A percentile compares a stretch with the other conserved stretches of the same genome.
phyloP scores from a whole-genome alignment of 2,113 vertebrate species.

The Epinephelus cyanopodus region DNA sequence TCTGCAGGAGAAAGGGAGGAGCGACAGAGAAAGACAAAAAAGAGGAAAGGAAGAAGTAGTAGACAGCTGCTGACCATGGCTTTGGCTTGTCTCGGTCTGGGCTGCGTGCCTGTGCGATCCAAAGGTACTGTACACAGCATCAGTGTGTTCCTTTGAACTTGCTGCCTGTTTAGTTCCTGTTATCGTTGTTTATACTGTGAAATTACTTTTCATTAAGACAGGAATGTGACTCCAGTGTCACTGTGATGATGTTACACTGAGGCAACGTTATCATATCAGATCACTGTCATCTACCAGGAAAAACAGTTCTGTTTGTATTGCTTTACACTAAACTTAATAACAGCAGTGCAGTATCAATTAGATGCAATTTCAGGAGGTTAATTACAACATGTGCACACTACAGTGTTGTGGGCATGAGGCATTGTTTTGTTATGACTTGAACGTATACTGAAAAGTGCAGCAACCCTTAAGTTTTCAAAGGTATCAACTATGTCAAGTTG shows the following conservation, averaged over 20 bases:
- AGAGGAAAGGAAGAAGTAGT: constrained; percentile 19
- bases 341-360: background rate
- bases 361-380: background rate
- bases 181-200: background rate
- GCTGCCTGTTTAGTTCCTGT: background rate
- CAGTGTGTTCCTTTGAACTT: constrained; percentile 4
- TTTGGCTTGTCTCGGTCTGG: constrained; percentile 75
- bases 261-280: background rate
- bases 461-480: background rate
- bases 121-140: constrained; percentile 67
- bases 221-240: background rate
- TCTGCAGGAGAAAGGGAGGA: constrained; percentile 33
- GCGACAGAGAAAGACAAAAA: constrained; percentile 20
- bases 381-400: background rate
- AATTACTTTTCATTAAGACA: constrained; percentile 6
- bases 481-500: background rate
- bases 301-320: background rate
- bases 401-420: background rate
- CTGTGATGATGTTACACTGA: background rate
- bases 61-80: constrained; percentile 66
- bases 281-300: background rate
- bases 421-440: background rate
- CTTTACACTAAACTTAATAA: background rate
- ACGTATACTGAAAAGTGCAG: background rate
- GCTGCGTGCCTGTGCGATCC: constrained; percentile 64